Evolutionary conservation across 2,113 vertebrate genomes (phyloP), one percentile per base, ranked within the genome.

Genomic region (Pseudopodoces humilis): DNA sequence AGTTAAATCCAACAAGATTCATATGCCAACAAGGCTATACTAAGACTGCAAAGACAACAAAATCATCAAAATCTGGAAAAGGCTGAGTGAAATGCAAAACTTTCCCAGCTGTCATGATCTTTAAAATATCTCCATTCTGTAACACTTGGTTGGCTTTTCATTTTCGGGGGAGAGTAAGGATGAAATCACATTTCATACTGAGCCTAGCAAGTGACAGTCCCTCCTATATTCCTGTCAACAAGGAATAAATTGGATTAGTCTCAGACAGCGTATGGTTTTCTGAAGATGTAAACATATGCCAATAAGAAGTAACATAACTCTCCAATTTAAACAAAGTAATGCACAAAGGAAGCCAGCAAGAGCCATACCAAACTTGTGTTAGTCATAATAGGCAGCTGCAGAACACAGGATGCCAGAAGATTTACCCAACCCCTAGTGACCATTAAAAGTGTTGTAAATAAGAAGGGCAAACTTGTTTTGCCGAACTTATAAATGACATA

Each of bases 361-460:
- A 92, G 67, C 78, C 59, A 30, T 90, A 96, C 64, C 84, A 91
- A 91, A 92, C 52, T 88, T 23, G 64, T 86, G 75, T 90, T 93
- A 96, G 95, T 94, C 96, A 96, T 96, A 95, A 96, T 53, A 96
- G 82, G 84, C 94, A 96, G 95, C 86, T 95, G 91, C 75, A 90
- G 71, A 77, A 85, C 22, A 16, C 1, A 31, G 47, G 68, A 83
- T 64, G 86, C 87, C 94, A 95, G 59, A 59, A 88, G 70, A 78
- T 92, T 96, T 95, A 86, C 60, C 56, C 79, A 92, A 37, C 53
- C 82, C 59, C 79, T 65, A 25, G 39, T 80, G 92, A 95, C 82
- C 24, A 3, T 70, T 94, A 68, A 70, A 91, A 91, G 21, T 1
- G 1, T 83, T 76, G 68, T 58, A 95, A 95, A 85, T 77, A 83